phyloP scores from a whole-genome alignment of 2,888 invertebrate species.

The Onthophagus sagittarius region DNA sequence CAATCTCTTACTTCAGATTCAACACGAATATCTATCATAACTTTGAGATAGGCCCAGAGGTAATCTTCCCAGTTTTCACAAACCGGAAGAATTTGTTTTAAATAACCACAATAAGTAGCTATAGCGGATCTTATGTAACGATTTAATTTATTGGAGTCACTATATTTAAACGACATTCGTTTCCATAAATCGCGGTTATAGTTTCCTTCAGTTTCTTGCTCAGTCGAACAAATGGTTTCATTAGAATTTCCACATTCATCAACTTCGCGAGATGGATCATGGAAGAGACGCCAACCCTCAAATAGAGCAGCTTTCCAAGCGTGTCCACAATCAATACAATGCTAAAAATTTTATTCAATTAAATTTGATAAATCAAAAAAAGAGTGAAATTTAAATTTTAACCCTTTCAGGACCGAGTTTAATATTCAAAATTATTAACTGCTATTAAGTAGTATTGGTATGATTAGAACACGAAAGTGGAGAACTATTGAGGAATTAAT shows the following conservation, averaged over 20 bases:
- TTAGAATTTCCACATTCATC: slow-evolving; percentile 39
- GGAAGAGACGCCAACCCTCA: slow-evolving; percentile 85
- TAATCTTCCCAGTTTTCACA: slow-evolving; percentile 86
- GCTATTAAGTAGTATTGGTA: too few species aligned
- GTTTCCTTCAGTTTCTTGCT: slow-evolving; percentile 73
- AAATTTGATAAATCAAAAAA: too few species aligned
- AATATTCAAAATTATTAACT: too few species aligned
- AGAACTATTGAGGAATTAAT: too few species aligned
- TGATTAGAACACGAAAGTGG: too few species aligned
- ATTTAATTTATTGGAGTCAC: slow-evolving; percentile 46
- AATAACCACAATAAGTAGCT: slow-evolving; percentile 78
- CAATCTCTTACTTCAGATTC: slow-evolving; percentile 71
- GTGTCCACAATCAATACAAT: slow-evolving; percentile 84
- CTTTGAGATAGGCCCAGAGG: slow-evolving; percentile 82
- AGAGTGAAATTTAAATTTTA: too few species aligned
- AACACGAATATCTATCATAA: slow-evolving; percentile 78
- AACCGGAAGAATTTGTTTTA: slow-evolving; percentile 70
- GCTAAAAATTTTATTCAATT: slow-evolving; percentile 28
- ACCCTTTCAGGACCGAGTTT: too few species aligned
- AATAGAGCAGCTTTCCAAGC: slow-evolving; percentile 87
- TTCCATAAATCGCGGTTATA: slow-evolving; percentile 78
- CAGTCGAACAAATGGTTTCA: slow-evolving; percentile 53
- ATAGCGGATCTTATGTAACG: slow-evolving; percentile 64
- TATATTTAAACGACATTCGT: slow-evolving; percentile 61
- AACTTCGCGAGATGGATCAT: slow-evolving; percentile 75